Evolutionary conservation across 64 coral and sea anemone species (phyloP), one percentile per base, ranked within the genome.

Genomic region (Stichodactyla helianthus): DNA sequence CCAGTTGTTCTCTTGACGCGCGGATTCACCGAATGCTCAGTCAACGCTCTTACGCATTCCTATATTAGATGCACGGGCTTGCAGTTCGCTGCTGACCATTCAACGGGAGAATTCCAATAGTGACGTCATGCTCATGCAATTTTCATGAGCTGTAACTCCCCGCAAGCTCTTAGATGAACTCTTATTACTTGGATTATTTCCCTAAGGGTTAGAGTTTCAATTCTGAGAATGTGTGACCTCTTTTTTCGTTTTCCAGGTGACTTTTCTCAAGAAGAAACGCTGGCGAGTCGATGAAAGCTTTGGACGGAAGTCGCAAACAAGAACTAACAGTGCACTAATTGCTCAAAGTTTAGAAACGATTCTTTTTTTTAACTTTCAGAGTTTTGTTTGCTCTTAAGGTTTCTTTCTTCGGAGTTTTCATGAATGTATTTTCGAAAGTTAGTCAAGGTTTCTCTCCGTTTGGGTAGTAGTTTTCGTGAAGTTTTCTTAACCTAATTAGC

Each of bases 81-180:
- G 68, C 55, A 54, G 77, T 87, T 87, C 89, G 82, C 78, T 91
- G 90, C 84, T 92, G 83, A 84, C 83, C 90, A 92, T 87, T 92
- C 90, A 79, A 92, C 84, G 50, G 90, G 90, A 92, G 90, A 92
- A 92, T 92, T 92, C 90, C 90, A 70, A 11, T 83, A 79, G 85
- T 92, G 90, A 92, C 90, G 90, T 92, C 84, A 92, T 28, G 53
- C 6, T 78, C n/a, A 77, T 81, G 85, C 83, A 87, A 87, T 92
- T 87, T 92, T 62, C 59, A 53, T 78, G 80, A 83, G 78, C 35
- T 68, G 68, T 27, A 87, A 92, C 74, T 92, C 90, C 85, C 85
- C 90, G 54, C 68, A 74, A 74, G 6, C 10, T 74, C 68, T 31
- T 25, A 31, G n/a, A 27, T 74, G 27, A 71, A 74, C 68, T 74